These are phyloP conservation scores for Plebejus anna DNA, from an alignment of 2,888 invertebrate genomes.

Conservation along the genomic window DNA sequence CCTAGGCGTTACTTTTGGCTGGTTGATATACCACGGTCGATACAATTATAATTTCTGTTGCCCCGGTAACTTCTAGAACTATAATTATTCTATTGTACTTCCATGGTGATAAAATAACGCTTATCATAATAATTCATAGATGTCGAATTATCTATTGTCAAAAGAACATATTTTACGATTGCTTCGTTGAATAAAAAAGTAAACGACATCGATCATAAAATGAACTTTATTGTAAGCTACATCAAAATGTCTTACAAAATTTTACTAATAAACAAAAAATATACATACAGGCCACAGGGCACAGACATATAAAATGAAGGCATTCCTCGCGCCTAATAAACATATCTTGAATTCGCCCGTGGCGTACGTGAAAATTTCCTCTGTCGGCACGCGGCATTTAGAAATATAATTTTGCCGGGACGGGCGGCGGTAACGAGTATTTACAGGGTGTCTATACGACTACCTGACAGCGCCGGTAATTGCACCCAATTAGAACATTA, in stretches of 20 bases:
- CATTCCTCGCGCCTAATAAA: conserved; percentile 61
- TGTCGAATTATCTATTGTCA: too few relatives aligned
- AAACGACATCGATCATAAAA: too few relatives aligned
- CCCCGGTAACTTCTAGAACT: too few relatives aligned
- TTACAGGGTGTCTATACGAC: conserved; percentile 61
- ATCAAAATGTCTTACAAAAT: neutral
- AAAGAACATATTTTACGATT: too few relatives aligned
- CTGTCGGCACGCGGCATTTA: conserved; percentile 63
- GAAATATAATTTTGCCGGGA: conserved; percentile 74
- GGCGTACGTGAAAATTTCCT: conserved; percentile 65
- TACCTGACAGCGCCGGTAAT: conserved; percentile 74
- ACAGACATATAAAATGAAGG: conserved; percentile 46
- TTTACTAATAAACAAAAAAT: conserved; percentile 42
- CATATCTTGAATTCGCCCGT: conserved; percentile 51
- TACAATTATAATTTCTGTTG: too few relatives aligned
- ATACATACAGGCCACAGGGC: conserved; percentile 45
- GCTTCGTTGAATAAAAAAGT: too few relatives aligned
- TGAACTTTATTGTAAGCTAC: too few relatives aligned
- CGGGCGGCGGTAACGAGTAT: conserved; percentile 76
- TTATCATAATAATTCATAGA: too few relatives aligned
- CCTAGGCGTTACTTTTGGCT: too few relatives aligned
- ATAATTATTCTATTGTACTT: too few relatives aligned
- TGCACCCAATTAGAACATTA: conserved; percentile 78
- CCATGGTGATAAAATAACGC: too few relatives aligned
- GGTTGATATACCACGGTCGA: too few relatives aligned